Percentiles rank a stretch among this genome's conserved stretches.
These are phyloP conservation scores for Ramazzottius varieornatus DNA, from an alignment of 2,888 invertebrate genomes.

Conservation along the genomic window DNA sequence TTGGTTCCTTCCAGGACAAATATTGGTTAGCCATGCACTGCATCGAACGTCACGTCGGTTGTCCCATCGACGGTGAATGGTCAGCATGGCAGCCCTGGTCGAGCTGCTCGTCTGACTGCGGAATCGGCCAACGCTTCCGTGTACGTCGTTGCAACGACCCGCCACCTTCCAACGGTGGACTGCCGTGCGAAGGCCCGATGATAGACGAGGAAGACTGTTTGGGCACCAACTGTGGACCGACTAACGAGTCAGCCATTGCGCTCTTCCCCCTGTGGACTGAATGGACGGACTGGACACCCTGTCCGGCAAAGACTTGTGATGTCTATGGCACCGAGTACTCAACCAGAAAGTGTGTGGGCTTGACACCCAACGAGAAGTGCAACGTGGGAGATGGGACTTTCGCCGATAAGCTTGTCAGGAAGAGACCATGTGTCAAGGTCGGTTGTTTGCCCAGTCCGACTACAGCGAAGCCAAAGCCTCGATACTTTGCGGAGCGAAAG, in stretches of 20 bases:
- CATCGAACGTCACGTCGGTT: background rate
- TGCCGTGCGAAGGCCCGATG: background rate
- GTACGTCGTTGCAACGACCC: background rate
- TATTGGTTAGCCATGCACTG: background rate
- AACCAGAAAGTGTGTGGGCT: background rate
- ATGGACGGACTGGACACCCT: background rate
- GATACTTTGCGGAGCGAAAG: no score
- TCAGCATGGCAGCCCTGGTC: slow-evolving; percentile 1
- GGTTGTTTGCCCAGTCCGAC: no score
- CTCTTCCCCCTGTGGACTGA: background rate
- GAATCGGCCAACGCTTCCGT: background rate
- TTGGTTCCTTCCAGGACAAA: no score
- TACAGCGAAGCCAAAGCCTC: no score
- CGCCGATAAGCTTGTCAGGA: background rate
- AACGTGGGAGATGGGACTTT: background rate
- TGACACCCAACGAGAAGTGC: background rate
- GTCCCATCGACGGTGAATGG: background rate
- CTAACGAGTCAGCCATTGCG: background rate
- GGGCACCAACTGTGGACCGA: background rate
- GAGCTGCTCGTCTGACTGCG: background rate
- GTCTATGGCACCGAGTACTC: background rate
- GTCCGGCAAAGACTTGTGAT: background rate
- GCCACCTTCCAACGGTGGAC: background rate
- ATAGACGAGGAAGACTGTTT: background rate
- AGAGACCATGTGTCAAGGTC: background rate